Percentiles rank a stretch among this genome's conserved stretches.
Evolutionary conservation across 1,140 invertebrate species (phyloP).

Genomic region (Drosophila albomicans): DNA sequence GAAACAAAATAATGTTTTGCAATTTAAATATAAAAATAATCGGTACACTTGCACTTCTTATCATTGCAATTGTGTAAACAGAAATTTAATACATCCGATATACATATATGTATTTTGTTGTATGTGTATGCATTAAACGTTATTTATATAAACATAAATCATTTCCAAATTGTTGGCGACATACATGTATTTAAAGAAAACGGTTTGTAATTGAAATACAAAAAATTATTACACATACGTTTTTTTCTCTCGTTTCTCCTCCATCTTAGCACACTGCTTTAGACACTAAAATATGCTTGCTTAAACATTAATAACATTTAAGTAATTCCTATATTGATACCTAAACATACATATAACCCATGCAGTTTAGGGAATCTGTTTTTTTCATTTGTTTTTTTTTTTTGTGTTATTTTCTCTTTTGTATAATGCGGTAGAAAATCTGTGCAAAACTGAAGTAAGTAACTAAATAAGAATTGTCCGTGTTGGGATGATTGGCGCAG

Average conservation of each 20-base stretch:
- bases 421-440: conserved; percentile 52
- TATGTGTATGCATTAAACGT: conserved; percentile 16
- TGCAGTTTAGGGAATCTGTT: conserved; percentile 20
- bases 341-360: conserved; percentile 40
- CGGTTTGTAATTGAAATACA: conserved; percentile 45
- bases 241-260: conserved; percentile 4
- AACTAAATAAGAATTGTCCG: conserved; percentile 75
- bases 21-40: conserved; percentile 13
- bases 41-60: neutral
- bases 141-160: conserved; percentile 26
- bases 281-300: conserved; percentile 46
- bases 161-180: conserved; percentile 26
- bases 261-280: conserved; percentile 42
- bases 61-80: conserved; percentile 27
- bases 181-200: conserved; percentile 38
- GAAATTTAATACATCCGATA: conserved; percentile 63
- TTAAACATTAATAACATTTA: conserved; percentile 76
- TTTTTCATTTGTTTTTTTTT: conserved; percentile 24
- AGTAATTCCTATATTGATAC: conserved; percentile 39
- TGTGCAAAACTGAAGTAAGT: conserved; percentile 64
- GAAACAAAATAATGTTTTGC: conserved; percentile 8
- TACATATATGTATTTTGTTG: conserved; percentile 26
- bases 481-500: conserved; percentile 42
- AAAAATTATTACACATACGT: conserved; percentile 40
- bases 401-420: conserved; percentile 12